Percentiles rank a stretch among this genome's conserved stretches.
Evolutionary conservation across 1,140 invertebrate genomes (phyloP).

Genomic region (Drosophila novamexicana): DNA sequence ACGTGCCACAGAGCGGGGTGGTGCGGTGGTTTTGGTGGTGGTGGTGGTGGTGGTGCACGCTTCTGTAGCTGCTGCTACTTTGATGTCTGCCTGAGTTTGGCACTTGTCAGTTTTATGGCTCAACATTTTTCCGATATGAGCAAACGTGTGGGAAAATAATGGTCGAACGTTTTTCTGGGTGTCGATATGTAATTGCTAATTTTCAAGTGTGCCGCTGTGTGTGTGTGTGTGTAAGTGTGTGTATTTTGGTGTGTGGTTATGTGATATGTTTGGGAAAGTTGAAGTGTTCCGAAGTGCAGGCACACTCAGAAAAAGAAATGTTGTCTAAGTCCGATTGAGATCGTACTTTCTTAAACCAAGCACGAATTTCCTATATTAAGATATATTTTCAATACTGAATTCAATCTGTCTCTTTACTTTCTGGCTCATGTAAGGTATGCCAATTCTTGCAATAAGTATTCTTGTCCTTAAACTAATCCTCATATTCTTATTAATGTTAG

Average conservation of each 20-base stretch:
- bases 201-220: slow-evolving; percentile 14
- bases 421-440: too few relatives aligned
- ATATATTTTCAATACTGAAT: too few relatives aligned
- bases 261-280: slow-evolving; percentile 57
- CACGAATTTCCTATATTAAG: too few relatives aligned
- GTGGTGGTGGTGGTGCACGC: neutral
- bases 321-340: too few relatives aligned
- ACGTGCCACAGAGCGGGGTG: slow-evolving; percentile 66
- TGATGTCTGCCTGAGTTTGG: slow-evolving; percentile 69
- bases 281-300: slow-evolving; percentile 36
- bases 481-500: too few relatives aligned
- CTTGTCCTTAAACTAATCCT: too few relatives aligned
- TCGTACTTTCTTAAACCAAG: too few relatives aligned
- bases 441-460: too few relatives aligned
- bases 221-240: neutral
- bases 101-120: slow-evolving; percentile 77
- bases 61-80: slow-evolving; percentile 19
- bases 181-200: slow-evolving; percentile 77
- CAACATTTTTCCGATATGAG: slow-evolving; percentile 64
- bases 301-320: neutral
- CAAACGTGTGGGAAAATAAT: slow-evolving; percentile 62
- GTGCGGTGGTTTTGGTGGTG: neutral
- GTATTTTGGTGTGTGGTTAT: slow-evolving; percentile 34
- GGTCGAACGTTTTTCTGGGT: slow-evolving; percentile 52
- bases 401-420: too few relatives aligned